Evolutionary conservation across 2,797 vertebrate species (phyloP).

Genomic region (Acropternis orthonyx): DNA sequence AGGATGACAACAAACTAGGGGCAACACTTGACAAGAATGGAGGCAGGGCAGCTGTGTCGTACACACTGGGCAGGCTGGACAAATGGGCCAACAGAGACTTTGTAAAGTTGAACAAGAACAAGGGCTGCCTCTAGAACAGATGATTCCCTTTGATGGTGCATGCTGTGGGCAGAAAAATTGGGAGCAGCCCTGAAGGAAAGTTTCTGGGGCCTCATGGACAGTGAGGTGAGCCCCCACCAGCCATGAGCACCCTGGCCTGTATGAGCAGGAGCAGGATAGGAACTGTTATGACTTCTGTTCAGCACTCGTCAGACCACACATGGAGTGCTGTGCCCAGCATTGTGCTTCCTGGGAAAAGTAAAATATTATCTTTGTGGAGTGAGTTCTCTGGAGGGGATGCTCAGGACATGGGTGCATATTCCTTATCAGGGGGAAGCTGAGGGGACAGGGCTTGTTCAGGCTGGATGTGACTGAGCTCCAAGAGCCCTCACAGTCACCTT

Average conservation of each 20-base stretch:
- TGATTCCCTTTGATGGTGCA: neutral
- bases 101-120: neutral
- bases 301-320: accelerated
- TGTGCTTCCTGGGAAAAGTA: neutral
- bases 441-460: neutral
- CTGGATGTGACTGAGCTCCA: neutral
- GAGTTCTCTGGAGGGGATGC: neutral
- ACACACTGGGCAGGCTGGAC: neutral
- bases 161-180: neutral
- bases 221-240: neutral
- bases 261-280: neutral
- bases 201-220: neutral
- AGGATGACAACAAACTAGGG: neutral
- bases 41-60: neutral
- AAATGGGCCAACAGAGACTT: neutral
- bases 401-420: accelerated
- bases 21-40: neutral
- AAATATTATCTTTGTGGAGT: neutral
- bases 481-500: neutral
- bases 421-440: neutral
- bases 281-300: neutral
- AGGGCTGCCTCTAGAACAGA: neutral
- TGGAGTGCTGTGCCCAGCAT: neutral
- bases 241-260: neutral
- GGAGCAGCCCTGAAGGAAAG: neutral